phyloP scores from a whole-genome alignment of 2,888 invertebrate genomes.

The Tribolium freemani region DNA sequence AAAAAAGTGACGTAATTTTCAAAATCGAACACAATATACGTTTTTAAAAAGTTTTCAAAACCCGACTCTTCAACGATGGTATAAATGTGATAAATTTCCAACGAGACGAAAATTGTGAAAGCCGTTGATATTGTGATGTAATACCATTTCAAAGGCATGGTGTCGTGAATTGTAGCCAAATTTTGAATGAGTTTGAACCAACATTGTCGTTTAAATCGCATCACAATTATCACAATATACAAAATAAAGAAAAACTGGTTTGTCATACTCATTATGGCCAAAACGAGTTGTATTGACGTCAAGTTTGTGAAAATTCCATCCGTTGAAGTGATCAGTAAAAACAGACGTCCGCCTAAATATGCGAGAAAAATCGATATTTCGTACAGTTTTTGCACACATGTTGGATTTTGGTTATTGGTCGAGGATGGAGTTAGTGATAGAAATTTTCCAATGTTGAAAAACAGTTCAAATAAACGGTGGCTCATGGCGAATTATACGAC shows the following conservation, averaged over 20 bases:
- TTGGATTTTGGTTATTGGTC: neutral
- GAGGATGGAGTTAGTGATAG: neutral
- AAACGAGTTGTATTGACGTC: slow-evolving; percentile 2
- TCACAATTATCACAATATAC: neutral
- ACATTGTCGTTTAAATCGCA: neutral
- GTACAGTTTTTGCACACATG: neutral
- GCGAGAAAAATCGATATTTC: neutral
- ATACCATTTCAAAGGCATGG: neutral
- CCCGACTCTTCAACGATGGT: neutral
- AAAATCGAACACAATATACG: neutral
- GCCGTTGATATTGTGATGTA: neutral
- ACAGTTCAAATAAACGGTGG: neutral
- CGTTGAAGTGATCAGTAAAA: too few species aligned
- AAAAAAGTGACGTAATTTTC: neutral
- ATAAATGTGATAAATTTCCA: neutral
- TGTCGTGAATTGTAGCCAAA: neutral
- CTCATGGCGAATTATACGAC: neutral
- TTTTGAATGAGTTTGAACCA: neutral
- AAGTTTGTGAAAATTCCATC: neutral
- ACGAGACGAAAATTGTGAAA: neutral
- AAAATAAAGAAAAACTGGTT: neutral
- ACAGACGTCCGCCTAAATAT: neutral
- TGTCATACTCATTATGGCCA: neutral
- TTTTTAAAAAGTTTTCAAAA: neutral
- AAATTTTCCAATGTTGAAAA: neutral